Base-by-base conservation (phyloP, 1,140 invertebrate species). In the Diachasmimorpha longicaudata region DNA sequence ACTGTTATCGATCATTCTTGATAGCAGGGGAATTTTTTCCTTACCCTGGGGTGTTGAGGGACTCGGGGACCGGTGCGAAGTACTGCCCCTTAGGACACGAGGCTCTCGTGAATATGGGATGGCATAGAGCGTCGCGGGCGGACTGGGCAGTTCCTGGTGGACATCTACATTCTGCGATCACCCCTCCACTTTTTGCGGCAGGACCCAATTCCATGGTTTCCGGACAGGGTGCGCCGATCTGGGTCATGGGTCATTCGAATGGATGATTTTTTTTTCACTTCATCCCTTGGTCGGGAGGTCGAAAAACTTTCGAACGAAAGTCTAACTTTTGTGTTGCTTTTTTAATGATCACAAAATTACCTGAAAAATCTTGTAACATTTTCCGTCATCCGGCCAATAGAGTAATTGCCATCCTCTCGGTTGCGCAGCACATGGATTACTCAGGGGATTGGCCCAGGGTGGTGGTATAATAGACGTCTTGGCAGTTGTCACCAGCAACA, bases 321-420 rank as follows among this genome's bases (percentile, higher is more conserved):
- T n/a, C n/a, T n/a, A n/a, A n/a, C 31, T 3, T 31, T 31, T 31
- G 31, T 6, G 6, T 31, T 31, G 6, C 6, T 31, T 31, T 31
- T 55, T 71, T 3, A 55, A 23, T 52, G 14, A 13, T n/a, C n/a
- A 25, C 0, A 76, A 76, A 82, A 87, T 87, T 85, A 92, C 93
- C 90, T 93, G 91, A 83, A 95, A 96, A 85, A 96, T 96, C 84
- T 94, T 95, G 84, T 96, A 96, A 85, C 95, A 96, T 86, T 94
- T 93, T 76, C 93, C 93, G 82, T 96, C 93, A 0, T 90, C 87
- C 0, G 94, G 93, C 95, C 95, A 96, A 85, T 93, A 96, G 21
- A 96, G 89, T 77, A 95, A 90, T 80, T 96, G 94, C 95, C 95
- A 96, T 14, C 94, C 94, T 63, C 93, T 90, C 0, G 94, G 93